Conservation (phyloP, 2,113 vertebrate genomes). For the Illadopsis cleaveri region DNA sequence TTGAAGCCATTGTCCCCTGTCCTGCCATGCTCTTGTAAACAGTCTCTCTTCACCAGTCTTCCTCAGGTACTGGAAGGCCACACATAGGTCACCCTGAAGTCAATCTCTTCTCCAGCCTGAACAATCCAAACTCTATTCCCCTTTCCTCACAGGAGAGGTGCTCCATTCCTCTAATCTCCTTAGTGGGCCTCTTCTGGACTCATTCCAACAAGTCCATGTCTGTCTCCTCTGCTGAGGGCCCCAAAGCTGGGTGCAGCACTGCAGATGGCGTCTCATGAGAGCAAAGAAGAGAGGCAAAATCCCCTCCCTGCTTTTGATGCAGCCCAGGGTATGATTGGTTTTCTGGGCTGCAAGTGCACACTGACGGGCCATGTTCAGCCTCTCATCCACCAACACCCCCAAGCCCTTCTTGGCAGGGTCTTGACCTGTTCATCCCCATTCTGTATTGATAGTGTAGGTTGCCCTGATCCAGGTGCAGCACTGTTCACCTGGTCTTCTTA, state of each 20-base stretch:
- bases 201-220: rapidly evolving
- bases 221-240: background rate
- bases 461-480: background rate
- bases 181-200: background rate
- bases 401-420: background rate
- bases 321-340: background rate
- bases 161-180: background rate
- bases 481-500: background rate
- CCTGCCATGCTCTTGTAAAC: background rate
- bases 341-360: background rate
- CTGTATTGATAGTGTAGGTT: background rate
- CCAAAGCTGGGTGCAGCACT: background rate
- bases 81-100: background rate
- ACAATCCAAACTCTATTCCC: background rate
- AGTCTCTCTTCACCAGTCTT: background rate
- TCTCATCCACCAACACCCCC: background rate
- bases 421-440: background rate
- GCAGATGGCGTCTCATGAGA: background rate
- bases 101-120: background rate
- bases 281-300: background rate
- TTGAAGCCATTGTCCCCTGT: background rate
- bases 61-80: background rate
- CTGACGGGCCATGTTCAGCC: background rate
- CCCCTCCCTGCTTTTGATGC: background rate
- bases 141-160: background rate